These are phyloP conservation scores for Troides aeacus DNA, from an alignment of 2,888 invertebrate species.

Conservation along the genomic window DNA sequence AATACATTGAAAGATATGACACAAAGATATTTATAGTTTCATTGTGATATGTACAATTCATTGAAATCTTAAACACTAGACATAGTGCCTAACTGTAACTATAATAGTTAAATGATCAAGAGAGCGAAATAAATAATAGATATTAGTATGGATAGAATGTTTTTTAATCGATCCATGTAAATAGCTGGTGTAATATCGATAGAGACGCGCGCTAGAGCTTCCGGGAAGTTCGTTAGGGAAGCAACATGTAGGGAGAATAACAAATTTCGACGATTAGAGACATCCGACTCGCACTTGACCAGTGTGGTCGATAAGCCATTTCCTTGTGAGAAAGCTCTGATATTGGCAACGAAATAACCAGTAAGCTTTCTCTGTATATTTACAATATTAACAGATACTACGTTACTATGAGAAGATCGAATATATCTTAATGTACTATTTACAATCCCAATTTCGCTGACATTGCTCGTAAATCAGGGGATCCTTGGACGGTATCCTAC, in stretches of 20 bases:
- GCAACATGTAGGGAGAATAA: neutral
- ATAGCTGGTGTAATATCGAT: too few species aligned
- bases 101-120: neutral
- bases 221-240: neutral
- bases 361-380: neutral
- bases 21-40: slow-evolving; percentile 27
- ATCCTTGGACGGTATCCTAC: slow-evolving; percentile 61
- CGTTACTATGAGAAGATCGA: neutral
- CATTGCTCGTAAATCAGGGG: slow-evolving; percentile 53
- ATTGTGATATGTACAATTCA: slow-evolving; percentile 23
- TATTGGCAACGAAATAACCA: too few species aligned
- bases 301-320: too few species aligned
- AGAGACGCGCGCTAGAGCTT: too few species aligned
- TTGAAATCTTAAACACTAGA: slow-evolving; percentile 9
- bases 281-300: too few species aligned
- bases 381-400: neutral
- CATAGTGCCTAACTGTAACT: slow-evolving; percentile 10
- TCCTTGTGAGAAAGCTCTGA: too few species aligned
- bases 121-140: neutral
- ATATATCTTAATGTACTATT: slow-evolving; percentile 36
- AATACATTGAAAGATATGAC: slow-evolving; percentile 27
- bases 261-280: neutral
- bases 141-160: neutral
- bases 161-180: too few species aligned
- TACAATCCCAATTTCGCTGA: slow-evolving; percentile 54